phyloP scores from a whole-genome alignment of 2,888 invertebrate species.

The Drosophila sordidapex region DNA sequence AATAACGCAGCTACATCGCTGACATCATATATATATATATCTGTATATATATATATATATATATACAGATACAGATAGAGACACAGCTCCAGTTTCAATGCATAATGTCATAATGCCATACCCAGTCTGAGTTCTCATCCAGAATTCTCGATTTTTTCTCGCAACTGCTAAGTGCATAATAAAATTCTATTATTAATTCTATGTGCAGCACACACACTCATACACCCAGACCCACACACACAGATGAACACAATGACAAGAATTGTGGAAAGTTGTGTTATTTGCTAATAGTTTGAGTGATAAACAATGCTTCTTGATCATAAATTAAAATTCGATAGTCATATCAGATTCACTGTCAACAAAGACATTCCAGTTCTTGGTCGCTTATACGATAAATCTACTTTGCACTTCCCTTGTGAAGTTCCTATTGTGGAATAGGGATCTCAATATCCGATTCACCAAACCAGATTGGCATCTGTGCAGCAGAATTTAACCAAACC shows the following conservation, averaged over 20 bases:
- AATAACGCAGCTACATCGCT: conserved; percentile 54
- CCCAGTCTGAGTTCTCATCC: neutral
- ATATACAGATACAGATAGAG: too few relatives aligned
- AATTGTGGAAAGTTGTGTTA: neutral
- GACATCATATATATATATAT: conserved; percentile 31
- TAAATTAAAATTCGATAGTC: too few relatives aligned
- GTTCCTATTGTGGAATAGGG: neutral
- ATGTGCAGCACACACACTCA: conserved; percentile 32
- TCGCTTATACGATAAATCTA: neutral
- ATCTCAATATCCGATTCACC: neutral
- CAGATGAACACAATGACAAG: conserved; percentile 2
- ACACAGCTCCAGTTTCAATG: neutral
- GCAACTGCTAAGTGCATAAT: conserved; percentile 73
- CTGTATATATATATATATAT: too few relatives aligned
- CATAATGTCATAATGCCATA: conserved; percentile 9
- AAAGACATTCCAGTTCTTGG: too few relatives aligned
- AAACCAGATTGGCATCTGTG: neutral
- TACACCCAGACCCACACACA: conserved; percentile 1
- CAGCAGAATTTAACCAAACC: neutral
- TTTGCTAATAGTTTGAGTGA: too few relatives aligned
- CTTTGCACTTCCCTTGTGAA: too few relatives aligned
- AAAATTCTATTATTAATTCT: conserved; percentile 63
- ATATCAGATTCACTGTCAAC: too few relatives aligned
- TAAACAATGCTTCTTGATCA: too few relatives aligned
- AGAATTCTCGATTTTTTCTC: conserved; percentile 13